Evolutionary conservation across 2,113 vertebrate genomes (phyloP).

Genomic region (Charadrius vociferus): DNA sequence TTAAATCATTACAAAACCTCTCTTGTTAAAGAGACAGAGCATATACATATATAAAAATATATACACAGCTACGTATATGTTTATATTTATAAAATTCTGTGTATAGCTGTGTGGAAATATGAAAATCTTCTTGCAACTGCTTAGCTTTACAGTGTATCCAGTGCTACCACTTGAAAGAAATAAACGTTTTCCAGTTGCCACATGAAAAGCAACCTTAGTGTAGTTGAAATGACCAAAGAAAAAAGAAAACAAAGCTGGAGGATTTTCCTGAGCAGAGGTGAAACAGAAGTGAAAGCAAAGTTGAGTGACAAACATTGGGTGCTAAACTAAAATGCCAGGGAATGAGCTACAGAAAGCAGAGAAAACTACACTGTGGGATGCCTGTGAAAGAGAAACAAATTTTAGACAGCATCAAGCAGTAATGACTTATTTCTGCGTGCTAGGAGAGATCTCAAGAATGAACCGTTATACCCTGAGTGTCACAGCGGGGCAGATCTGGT

Average conservation of each 20-base stretch:
- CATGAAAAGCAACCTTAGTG: not conserved
- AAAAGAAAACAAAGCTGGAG: not conserved
- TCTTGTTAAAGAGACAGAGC: constrained; percentile 44
- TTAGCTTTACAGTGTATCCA: not conserved
- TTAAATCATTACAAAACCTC: constrained; percentile 66
- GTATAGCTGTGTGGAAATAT: not conserved
- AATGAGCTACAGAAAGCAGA: not conserved
- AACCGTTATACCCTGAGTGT: fast-evolving
- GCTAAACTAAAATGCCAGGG: not conserved
- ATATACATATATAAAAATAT: not conserved
- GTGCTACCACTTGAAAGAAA: not conserved
- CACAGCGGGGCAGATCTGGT: not conserved
- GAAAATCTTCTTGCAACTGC: not conserved
- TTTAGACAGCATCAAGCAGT: not conserved
- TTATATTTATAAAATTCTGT: not conserved
- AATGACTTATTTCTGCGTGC: not conserved
- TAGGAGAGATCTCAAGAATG: not conserved
- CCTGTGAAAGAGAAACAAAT: not conserved
- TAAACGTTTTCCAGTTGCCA: not conserved
- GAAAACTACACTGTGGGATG: not conserved
- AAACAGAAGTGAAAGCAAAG: not conserved
- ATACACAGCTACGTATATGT: not conserved
- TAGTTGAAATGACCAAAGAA: not conserved
- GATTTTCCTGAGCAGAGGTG: not conserved
- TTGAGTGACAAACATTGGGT: not conserved